Conservation (phyloP, 2,797 vertebrate species). For the Eupleurogrammus muticus region DNA sequence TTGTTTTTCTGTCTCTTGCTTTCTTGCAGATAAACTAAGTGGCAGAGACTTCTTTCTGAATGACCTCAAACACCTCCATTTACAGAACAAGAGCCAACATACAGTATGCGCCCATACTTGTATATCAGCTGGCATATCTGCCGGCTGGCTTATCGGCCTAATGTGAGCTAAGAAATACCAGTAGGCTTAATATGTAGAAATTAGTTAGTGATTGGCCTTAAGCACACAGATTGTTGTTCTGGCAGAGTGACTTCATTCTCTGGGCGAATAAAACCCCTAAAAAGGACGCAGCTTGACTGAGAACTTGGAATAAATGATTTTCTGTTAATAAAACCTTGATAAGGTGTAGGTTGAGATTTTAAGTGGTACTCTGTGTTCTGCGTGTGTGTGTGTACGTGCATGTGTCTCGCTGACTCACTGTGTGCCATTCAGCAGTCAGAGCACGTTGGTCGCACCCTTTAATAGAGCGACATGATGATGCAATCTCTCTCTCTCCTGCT, state of each 20-base stretch:
- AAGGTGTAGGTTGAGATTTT: conserved; percentile 55
- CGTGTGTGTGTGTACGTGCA: conserved; percentile 36
- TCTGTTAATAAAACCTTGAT: conserved; percentile 68
- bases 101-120: too few relatives aligned
- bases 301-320: conserved; percentile 51
- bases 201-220: background rate
- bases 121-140: too few relatives aligned
- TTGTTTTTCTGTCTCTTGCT: too few relatives aligned
- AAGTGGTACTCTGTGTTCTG: conserved; percentile 7
- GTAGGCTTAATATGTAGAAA: background rate
- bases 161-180: background rate
- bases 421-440: conserved; percentile 75
- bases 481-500: conserved; percentile 67
- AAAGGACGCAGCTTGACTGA: conserved; percentile 25
- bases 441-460: conserved; percentile 74
- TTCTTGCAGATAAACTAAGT: too few relatives aligned
- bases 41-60: too few relatives aligned
- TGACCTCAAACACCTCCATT: too few relatives aligned
- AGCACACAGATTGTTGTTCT: conserved; percentile 13
- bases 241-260: conserved; percentile 32
- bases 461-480: conserved; percentile 79
- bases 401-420: conserved; percentile 80
- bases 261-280: conserved; percentile 30
- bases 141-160: too few relatives aligned
- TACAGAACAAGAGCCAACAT: too few relatives aligned